Evolutionary conservation across 2,113 vertebrate species (phyloP).

Genomic region (Prionailurus bengalensis): DNA sequence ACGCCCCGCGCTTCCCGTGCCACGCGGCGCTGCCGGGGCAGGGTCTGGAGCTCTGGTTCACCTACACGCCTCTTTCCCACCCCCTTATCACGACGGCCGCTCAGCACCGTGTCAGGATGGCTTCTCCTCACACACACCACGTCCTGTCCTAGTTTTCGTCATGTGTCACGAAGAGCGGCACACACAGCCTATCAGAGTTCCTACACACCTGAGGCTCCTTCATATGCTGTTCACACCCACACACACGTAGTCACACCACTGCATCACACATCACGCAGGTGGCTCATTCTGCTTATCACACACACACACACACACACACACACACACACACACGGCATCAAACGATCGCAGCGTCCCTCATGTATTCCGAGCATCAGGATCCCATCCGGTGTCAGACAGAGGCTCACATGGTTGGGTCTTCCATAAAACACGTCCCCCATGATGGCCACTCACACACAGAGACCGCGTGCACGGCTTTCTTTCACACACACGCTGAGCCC

Average conservation of each 20-base stretch:
- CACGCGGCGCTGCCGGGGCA: rapidly evolving
- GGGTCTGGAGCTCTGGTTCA: background rate
- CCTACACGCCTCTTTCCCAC: background rate
- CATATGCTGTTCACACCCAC: background rate
- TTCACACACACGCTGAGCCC: background rate
- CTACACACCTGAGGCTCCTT: background rate
- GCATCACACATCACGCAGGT: rapidly evolving
- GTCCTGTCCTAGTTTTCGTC: background rate
- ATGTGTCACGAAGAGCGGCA: background rate
- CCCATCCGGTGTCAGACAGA: background rate
- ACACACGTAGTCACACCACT: background rate
- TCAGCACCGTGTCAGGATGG: background rate
- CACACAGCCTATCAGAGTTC: background rate
- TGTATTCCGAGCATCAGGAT: rapidly evolving
- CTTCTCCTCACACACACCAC: background rate
- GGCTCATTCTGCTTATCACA: background rate
- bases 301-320: background rate
- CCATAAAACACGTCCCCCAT: rapidly evolving
- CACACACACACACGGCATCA: background rate
- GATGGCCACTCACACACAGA: too few relatives aligned
- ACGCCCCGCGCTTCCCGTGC: background rate
- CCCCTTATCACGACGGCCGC: background rate
- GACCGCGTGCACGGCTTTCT: rapidly evolving
- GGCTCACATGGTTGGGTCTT: background rate
- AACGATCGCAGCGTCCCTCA: background rate